Base-by-base conservation (phyloP, 2,888 invertebrate species). In the Aspidapion aeneum region DNA sequence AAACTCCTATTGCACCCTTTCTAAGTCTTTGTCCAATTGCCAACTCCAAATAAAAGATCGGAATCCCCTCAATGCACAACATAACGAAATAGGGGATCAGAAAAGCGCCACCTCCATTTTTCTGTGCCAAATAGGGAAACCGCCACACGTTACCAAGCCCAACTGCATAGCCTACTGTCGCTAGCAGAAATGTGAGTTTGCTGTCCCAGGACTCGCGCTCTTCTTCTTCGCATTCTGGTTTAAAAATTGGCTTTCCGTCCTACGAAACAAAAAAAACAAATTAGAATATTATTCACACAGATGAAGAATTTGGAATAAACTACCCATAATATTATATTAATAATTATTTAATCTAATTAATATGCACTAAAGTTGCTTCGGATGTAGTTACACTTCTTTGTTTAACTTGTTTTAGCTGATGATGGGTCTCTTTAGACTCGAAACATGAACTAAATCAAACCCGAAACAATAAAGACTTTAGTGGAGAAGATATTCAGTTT, bases 71-170 rank as follows among this genome's bases (percentile, higher is more conserved):
- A 68, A 96, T 89, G 20, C 91, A 90, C 75, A 96, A 79, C 96
- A 97, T 97, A 68, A 97, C 91, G 75, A 96, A 92, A 81, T 97
- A 98, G 0, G 97, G 97, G 71, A 98, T 96, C 66, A 98, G 82
- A 78, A 98, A 98, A n/a, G 97, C 97, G 19, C 97, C 96, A 62
- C 96, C 96, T 0, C 96, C 96, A 75, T 95, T 95, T 79, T 96
- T 96, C 77, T 96, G 96, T 0, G 96, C 95, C 69, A 96, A 82
- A 80, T 96, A 96, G 0, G 96, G 96, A 80, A 96, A 96, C 70
- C 96, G 85, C 96, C 96, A 96, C 0, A 96, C 96, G 75, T 96
- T 96, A 2, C 96, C 96, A 52, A 96, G 83, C 0, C 96, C 96
- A 1, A 96, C 96, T 2, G 96, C 96, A 74, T 96, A 96, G 3